phyloP scores from a whole-genome alignment of 1,140 invertebrate genomes.

The Druon quercuslanigerum region DNA sequence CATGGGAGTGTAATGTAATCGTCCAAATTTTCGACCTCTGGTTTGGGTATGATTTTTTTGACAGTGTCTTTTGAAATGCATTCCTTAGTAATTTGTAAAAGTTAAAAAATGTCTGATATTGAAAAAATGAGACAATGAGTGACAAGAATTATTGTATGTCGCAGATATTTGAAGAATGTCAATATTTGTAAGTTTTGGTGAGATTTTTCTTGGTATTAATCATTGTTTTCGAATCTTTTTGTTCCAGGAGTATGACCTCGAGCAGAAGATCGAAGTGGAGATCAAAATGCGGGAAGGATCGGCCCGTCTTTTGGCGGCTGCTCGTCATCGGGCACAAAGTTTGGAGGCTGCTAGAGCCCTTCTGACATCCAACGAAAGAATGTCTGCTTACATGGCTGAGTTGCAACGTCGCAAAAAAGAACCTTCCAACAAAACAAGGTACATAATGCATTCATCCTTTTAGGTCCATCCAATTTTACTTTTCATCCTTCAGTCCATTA shows the following conservation, averaged over 20 bases:
- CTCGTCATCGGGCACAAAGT: slow-evolving; percentile 79
- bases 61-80: slow-evolving; percentile 2
- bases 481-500: too few species aligned
- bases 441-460: slow-evolving; percentile 9
- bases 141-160: slow-evolving; percentile 1
- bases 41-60: too few species aligned
- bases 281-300: slow-evolving; percentile 86
- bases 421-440: slow-evolving; percentile 59
- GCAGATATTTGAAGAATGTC: slow-evolving; percentile 13
- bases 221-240: slow-evolving; percentile 40
- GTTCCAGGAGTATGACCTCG: slow-evolving; percentile 79
- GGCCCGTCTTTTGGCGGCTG: slow-evolving; percentile 81
- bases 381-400: slow-evolving; percentile 82
- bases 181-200: slow-evolving; percentile 31
- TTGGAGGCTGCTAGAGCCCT: slow-evolving; percentile 83
- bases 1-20: too few species aligned
- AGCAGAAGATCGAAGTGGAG: slow-evolving; percentile 84
- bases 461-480: background rate
- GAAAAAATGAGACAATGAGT: background rate
- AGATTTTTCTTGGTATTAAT: slow-evolving; percentile 29
- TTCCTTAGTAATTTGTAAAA: slow-evolving; percentile 20
- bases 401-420: slow-evolving; percentile 79
- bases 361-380: slow-evolving; percentile 82
- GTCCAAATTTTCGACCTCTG: too few species aligned
- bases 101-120: slow-evolving; percentile 21